Evolutionary conservation across 2,888 invertebrate genomes (phyloP), one percentile per base, ranked within the genome.

Genomic region (Acanthoscelides obtectus): DNA sequence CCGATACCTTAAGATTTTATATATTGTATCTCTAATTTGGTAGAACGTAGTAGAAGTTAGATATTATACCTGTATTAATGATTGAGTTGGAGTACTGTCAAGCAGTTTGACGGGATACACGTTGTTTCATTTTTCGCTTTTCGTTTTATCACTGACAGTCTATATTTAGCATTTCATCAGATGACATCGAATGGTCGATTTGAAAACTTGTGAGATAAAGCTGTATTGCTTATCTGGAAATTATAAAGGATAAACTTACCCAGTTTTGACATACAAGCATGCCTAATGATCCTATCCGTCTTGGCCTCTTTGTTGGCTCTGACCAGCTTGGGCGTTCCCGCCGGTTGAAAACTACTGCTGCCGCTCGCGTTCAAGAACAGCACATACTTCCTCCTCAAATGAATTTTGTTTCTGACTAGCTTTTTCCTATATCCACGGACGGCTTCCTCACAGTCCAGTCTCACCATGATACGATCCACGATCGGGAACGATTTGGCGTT

Each of bases 281-380:
- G 82, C 72, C 76, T 74, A 70, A 83, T 79, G 72, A 77, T 74
- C 70, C 78, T 77, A 65, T 72, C 73, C 22, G 77, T 74, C 70
- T 78, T 77, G 25, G 69, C 73, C 22, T 77, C 79, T 73, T 79
- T 80, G 76, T 74, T 78, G 72, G 76, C 78, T 72, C 77, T 76
- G 69, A 77, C 73, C 75, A 83, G 78, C 76, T 88, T 88, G 75
- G 89, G 89, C 82, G 87, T 87, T 77, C 88, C 88, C 78, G 87
- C 84, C 76, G 88, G 87, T 76, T 87, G 86, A 83, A 88, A 89
- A 84, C 88, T 88, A 83, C 89, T 88, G 79, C 87, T 87, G 80
- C 88, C 88, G 79, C 87, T 85, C 78, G 87, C 87, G 81, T 87
- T 87, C 81, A 89, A 87, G 86, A 89, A 90, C 83, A 89, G 87